Percentiles rank a stretch among this genome's conserved stretches.
Evolutionary conservation across 30 jellyfish, hydroid and myxozoan genomes (phyloP).

Genomic region (Hydractinia echinata): DNA sequence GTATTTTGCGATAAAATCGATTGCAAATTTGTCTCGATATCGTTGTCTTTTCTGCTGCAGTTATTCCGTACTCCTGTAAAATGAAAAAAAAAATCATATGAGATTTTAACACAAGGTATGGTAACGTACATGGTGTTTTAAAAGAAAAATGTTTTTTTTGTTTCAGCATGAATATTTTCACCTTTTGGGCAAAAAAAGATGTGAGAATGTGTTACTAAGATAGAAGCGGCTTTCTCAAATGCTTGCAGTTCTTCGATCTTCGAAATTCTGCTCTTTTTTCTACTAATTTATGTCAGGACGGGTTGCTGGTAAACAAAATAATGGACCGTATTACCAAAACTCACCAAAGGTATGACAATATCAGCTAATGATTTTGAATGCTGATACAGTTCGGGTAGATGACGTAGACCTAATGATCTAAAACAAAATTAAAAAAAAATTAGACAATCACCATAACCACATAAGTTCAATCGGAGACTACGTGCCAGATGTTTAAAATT

Average conservation of each 20-base stretch:
- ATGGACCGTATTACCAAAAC: background rate
- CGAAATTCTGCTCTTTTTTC: too few relatives aligned
- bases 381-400: slow-evolving; percentile 60
- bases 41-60: slow-evolving; percentile 60
- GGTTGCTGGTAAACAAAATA: too few relatives aligned
- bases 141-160: too few relatives aligned
- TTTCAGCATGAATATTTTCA: too few relatives aligned
- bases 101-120: background rate
- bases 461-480: too few relatives aligned
- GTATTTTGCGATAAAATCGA: slow-evolving; percentile 65
- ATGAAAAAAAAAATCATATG: background rate
- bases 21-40: slow-evolving; percentile 83
- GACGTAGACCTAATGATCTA: slow-evolving; percentile 57
- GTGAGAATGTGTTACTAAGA: too few relatives aligned
- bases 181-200: too few relatives aligned
- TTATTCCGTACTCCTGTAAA: slow-evolving; percentile 86
- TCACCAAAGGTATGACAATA: slow-evolving; percentile 86
- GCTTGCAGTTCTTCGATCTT: too few relatives aligned
- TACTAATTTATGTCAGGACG: too few relatives aligned
- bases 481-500: too few relatives aligned
- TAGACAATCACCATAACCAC: too few relatives aligned
- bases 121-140: background rate
- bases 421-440: background rate
- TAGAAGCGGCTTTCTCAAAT: too few relatives aligned
- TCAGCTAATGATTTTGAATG: slow-evolving; percentile 76